A percentile compares a stretch with the other conserved stretches of the same genome.
phyloP scores from a whole-genome alignment of 1,140 invertebrate genomes.

The Apocrypta bakeri region DNA sequence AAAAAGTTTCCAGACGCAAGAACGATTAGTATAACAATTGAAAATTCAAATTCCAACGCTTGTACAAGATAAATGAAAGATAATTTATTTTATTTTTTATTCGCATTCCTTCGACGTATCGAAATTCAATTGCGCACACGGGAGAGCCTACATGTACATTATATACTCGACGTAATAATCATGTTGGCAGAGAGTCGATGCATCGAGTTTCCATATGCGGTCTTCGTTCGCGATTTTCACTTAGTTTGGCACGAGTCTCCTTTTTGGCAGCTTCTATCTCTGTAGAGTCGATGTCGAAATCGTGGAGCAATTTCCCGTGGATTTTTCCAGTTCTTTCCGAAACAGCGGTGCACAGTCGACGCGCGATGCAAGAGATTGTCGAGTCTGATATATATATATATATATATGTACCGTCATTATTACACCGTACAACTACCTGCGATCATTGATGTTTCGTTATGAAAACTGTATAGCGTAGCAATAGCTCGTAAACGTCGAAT shows the following conservation, averaged over 20 bases:
- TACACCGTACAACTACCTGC: background rate
- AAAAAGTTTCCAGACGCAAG: no score
- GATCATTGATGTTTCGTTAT: background rate
- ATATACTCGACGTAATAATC: background rate
- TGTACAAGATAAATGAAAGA: no score
- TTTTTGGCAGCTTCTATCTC: background rate
- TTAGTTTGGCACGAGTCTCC: no score
- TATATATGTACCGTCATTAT: background rate
- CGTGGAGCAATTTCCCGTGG: background rate
- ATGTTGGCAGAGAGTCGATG: background rate
- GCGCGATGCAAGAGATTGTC: background rate
- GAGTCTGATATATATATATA: background rate
- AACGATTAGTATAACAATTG: no score
- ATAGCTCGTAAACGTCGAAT: slow-evolving; percentile 9
- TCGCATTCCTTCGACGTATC: background rate
- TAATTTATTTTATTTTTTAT: no score
- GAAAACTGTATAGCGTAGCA: background rate
- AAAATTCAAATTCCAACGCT: background rate
- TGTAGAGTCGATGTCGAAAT: background rate
- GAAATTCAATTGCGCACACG: slow-evolving; percentile 1
- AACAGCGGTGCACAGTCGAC: background rate
- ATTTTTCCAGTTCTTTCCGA: background rate
- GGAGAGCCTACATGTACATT: no score
- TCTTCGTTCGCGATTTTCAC: slow-evolving; percentile 3
- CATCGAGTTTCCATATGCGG: background rate